These are phyloP conservation scores for Byasa hedistus DNA, from an alignment of 2,888 invertebrate genomes.

Conservation along the genomic window DNA sequence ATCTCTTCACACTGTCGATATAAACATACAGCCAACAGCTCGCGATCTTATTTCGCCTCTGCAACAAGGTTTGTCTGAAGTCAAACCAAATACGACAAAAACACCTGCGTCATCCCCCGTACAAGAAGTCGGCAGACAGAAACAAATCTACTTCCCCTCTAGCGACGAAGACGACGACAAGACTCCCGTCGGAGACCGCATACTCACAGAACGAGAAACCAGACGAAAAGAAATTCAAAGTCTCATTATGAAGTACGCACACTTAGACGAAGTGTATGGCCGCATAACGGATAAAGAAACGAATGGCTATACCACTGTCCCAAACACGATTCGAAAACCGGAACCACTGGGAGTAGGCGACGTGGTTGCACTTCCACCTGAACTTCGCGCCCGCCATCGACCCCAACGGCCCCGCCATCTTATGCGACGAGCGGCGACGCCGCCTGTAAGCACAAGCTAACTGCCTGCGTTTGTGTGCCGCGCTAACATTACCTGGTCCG, in stretches of 20 bases:
- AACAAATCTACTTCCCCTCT: slow-evolving; percentile 72
- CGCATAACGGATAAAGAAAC: slow-evolving; percentile 64
- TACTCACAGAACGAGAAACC: slow-evolving; percentile 86
- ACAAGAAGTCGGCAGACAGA: slow-evolving; percentile 64
- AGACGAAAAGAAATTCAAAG: slow-evolving; percentile 91
- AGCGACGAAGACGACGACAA: slow-evolving; percentile 76
- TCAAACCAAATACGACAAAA: slow-evolving; percentile 52
- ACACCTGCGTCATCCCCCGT: slow-evolving; percentile 65
- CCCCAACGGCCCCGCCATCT: slow-evolving; percentile 70
- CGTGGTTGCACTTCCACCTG: slow-evolving; percentile 67
- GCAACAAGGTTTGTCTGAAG: slow-evolving; percentile 61
- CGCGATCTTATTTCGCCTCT: slow-evolving; percentile 79
- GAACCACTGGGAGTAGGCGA: slow-evolving; percentile 67
- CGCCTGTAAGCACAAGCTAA: slow-evolving; percentile 79
- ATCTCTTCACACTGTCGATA: slow-evolving; percentile 78
- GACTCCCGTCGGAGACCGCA: slow-evolving; percentile 78
- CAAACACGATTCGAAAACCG: slow-evolving; percentile 46
- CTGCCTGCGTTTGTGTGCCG: slow-evolving; percentile 66
- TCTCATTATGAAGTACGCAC: slow-evolving; percentile 90
- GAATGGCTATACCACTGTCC: slow-evolving; percentile 51
- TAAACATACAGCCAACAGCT: slow-evolving; percentile 66
- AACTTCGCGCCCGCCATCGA: slow-evolving; percentile 68
- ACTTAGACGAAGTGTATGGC: slow-evolving; percentile 86
- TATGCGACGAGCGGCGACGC: slow-evolving; percentile 77
- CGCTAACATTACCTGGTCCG: slow-evolving; percentile 75